Evolutionary conservation across 1,140 invertebrate genomes (phyloP).

Genomic region (Olivierus martensii): DNA sequence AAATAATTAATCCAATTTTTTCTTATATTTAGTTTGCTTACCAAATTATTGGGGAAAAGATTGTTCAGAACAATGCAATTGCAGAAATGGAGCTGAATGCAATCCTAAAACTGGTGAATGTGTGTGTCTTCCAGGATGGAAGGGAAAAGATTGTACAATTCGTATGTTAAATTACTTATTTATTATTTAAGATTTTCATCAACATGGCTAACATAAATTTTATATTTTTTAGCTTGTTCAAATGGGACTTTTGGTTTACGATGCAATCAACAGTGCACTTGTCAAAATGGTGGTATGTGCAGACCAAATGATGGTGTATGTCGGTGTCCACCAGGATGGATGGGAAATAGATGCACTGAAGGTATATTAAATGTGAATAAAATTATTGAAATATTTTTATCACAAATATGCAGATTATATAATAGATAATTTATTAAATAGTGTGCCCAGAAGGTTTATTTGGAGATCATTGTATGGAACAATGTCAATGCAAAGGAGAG

Average conservation of each 20-base stretch:
- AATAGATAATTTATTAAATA: conserved; percentile 7
- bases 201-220: neutral
- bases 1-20: too few species aligned
- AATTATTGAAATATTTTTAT: neutral
- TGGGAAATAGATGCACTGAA: conserved; percentile 30
- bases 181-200: neutral
- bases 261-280: conserved; percentile 34
- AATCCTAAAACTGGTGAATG: conserved; percentile 66
- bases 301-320: conserved; percentile 47
- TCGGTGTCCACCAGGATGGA: conserved; percentile 57
- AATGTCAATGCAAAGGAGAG: conserved; percentile 50
- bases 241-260: conserved; percentile 26
- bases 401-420: neutral
- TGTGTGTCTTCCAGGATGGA: conserved; percentile 32
- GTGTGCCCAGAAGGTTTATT: conserved; percentile 77
- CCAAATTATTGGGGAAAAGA: conserved; percentile 53
- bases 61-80: conserved; percentile 64
- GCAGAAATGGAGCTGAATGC: conserved; percentile 76
- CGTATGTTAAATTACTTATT: conserved; percentile 20
- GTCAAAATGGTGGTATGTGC: conserved; percentile 32
- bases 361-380: conserved; percentile 14
- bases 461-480: conserved; percentile 69
- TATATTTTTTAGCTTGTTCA: conserved; percentile 15
- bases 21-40: conserved; percentile 44
- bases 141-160: conserved; percentile 22